phyloP scores from a whole-genome alignment of 2,888 invertebrate species.

The Creontiades dilutus region DNA sequence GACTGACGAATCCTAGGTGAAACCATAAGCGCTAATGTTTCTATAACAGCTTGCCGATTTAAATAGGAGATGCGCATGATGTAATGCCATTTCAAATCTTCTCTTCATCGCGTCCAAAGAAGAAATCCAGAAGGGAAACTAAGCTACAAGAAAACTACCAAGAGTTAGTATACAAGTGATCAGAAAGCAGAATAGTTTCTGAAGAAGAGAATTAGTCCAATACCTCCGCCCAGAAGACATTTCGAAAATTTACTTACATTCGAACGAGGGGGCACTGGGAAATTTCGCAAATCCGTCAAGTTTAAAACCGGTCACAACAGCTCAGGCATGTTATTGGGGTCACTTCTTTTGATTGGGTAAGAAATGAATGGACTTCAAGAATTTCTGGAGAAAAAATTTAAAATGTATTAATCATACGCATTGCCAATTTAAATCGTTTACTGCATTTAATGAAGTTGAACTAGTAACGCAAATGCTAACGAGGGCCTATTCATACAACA shows the following conservation, averaged over 20 bases:
- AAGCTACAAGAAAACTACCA: not conserved
- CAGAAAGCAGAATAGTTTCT: not conserved
- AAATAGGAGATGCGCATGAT: slow-evolving; percentile 20
- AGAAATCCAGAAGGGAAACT: not conserved
- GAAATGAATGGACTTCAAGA: slow-evolving; percentile 32
- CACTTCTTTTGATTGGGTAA: slow-evolving; percentile 12
- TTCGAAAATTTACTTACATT: slow-evolving; percentile 16
- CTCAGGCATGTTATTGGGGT: not conserved
- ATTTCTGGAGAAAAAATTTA: slow-evolving; percentile 21
- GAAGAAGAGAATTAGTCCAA: not conserved
- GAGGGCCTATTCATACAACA: too few species aligned
- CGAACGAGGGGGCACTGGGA: not conserved
- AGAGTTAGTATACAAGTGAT: not conserved
- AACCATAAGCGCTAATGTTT: too few species aligned
- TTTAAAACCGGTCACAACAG: slow-evolving; percentile 11
- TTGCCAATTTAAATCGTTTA: not conserved
- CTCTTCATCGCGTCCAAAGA: not conserved
- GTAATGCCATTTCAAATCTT: not conserved
- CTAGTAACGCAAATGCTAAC: too few species aligned
- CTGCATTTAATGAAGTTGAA: too few species aligned
- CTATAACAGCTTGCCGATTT: not conserved
- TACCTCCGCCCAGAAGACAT: not conserved
- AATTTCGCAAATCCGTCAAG: slow-evolving; percentile 10
- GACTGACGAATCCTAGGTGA: too few species aligned
- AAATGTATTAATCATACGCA: slow-evolving; percentile 33